phyloP scores from a whole-genome alignment of 2,113 vertebrate species.

The Clupea harengus region DNA sequence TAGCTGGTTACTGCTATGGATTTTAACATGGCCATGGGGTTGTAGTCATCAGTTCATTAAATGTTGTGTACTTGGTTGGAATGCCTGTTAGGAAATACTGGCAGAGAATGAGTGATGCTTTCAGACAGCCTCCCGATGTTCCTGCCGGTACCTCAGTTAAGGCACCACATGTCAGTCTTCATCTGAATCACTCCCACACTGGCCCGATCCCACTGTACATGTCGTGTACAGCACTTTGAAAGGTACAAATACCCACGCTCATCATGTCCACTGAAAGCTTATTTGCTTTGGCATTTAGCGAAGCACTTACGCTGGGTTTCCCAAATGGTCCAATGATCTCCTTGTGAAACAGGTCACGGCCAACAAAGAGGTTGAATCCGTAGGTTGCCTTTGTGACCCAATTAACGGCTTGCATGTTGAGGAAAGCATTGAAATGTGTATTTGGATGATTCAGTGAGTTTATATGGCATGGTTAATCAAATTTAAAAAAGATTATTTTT shows the following conservation, averaged over 20 bases:
- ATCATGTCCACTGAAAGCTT: background rate
- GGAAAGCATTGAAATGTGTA: background rate
- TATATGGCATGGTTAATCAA: background rate
- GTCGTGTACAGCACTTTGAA: background rate
- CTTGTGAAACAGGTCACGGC: background rate
- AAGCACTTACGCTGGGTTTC: background rate
- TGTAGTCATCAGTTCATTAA: slow-evolving; percentile 39
- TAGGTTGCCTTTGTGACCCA: background rate
- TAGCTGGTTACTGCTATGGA: background rate
- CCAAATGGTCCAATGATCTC: background rate
- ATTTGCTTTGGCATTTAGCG: background rate
- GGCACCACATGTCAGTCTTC: slow-evolving; percentile 34
- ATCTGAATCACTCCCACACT: slow-evolving; percentile 36
- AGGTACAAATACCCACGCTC: background rate
- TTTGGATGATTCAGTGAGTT: background rate
- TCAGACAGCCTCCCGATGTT: slow-evolving; percentile 40
- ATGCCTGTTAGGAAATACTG: slow-evolving; percentile 35
- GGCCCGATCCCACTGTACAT: background rate
- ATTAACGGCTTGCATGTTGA: background rate
- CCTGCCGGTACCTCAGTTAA: slow-evolving; percentile 30
- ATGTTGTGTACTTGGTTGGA: slow-evolving; percentile 34
- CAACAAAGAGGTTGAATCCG: background rate
- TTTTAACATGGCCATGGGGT: slow-evolving; percentile 34
- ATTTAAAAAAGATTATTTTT: too few relatives aligned
- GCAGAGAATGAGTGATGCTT: slow-evolving; percentile 43